Percentiles rank a stretch among this genome's conserved stretches.
phyloP scores from a whole-genome alignment of 1,140 invertebrate species.

The Pseudomyrmex sp. region DNA sequence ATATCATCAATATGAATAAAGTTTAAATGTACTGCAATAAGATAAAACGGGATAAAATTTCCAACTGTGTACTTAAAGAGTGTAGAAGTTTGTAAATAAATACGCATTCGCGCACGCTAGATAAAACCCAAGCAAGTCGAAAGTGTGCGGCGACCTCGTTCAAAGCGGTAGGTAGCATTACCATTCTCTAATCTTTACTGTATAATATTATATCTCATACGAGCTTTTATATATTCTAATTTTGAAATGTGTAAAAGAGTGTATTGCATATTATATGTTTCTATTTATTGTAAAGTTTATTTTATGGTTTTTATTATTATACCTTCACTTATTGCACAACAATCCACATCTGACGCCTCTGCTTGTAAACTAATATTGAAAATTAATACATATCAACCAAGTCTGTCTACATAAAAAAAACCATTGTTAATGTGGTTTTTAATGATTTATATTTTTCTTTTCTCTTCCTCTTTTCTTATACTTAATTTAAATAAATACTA shows the following conservation, averaged over 20 bases:
- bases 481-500: conserved; percentile 70
- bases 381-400: conserved; percentile 58
- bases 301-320: conserved; percentile 32
- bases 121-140: too few species aligned
- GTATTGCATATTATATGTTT: conserved; percentile 15
- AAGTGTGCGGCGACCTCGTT: too few species aligned
- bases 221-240: too few species aligned
- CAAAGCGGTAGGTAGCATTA: too few species aligned
- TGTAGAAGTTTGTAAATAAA: conserved; percentile 49
- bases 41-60: too few species aligned
- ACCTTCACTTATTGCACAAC: conserved; percentile 46
- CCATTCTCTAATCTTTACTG: too few species aligned
- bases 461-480: conserved; percentile 31
- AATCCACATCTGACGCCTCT: conserved; percentile 58
- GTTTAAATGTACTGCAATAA: too few species aligned
- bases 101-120: not conserved
- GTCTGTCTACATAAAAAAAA: conserved; percentile 25
- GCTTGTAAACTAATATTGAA: conserved; percentile 49
- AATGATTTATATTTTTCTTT: conserved; percentile 11
- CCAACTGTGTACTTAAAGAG: not conserved
- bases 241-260: too few species aligned
- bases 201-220: too few species aligned
- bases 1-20: too few species aligned
- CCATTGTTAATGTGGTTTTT: not conserved
- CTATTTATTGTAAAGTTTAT: conserved; percentile 47